A percentile compares a stretch with the other conserved stretches of the same genome.
These are phyloP conservation scores for Rhizomys pruinosus DNA, from an alignment of 2,113 vertebrate genomes.

Conservation along the genomic window DNA sequence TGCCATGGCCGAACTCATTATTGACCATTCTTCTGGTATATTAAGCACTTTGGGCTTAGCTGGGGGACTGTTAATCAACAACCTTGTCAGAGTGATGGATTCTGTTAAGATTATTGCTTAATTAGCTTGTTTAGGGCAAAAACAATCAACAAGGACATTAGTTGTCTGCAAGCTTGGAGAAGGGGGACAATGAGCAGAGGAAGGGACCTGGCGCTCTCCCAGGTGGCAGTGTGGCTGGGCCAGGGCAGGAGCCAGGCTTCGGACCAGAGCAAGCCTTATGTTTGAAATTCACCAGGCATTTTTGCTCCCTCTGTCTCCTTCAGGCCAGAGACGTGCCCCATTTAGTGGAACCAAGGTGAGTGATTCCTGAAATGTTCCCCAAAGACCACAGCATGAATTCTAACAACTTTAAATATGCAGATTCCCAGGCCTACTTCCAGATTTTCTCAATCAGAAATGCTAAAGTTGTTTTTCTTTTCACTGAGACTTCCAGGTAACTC, in stretches of 20 bases:
- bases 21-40: constrained; percentile 75
- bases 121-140: constrained; percentile 85
- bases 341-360: background rate
- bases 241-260: rapidly evolving
- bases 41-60: constrained; percentile 80
- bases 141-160: constrained; percentile 76
- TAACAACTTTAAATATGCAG: background rate
- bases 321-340: background rate
- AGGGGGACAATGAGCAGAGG: background rate
- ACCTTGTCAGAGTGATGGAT: constrained; percentile 88
- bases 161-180: constrained; percentile 18
- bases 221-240: too few species aligned
- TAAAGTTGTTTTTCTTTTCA: background rate
- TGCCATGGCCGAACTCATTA: constrained; percentile 41
- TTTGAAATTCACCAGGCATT: background rate
- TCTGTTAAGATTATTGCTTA: constrained; percentile 85
- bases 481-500: background rate
- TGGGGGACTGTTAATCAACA: constrained; percentile 85
- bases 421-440: background rate
- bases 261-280: background rate
- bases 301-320: too few species aligned
- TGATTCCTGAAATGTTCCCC: background rate
- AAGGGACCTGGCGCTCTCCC: background rate
- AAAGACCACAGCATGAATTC: background rate
- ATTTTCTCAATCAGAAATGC: background rate